phyloP scores from a whole-genome alignment of 2,888 invertebrate genomes.

The Megastigmus dorsalis region DNA sequence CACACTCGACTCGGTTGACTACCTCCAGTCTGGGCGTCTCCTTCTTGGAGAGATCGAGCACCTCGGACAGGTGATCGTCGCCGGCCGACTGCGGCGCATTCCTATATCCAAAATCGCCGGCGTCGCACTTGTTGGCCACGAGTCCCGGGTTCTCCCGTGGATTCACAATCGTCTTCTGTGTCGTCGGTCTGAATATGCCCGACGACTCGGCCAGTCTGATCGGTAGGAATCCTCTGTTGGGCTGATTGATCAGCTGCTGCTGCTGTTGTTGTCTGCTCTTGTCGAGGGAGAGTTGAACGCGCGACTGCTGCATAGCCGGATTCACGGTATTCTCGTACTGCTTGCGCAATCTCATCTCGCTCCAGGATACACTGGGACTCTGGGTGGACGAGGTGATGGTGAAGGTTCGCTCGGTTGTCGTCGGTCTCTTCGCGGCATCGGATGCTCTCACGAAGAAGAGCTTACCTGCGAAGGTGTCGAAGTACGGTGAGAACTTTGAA shows the following conservation, averaged over 20 bases:
- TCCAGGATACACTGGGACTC: constrained; percentile 27
- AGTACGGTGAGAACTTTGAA: too few species aligned
- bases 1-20: neutral
- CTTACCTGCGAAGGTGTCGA: constrained; percentile 26
- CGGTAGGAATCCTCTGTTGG: constrained; percentile 9
- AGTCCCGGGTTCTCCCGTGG: neutral
- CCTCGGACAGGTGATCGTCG: constrained; percentile 37
- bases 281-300: neutral
- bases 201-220: constrained; percentile 14
- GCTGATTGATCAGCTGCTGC: neutral
- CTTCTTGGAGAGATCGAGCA: constrained; percentile 51
- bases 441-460: constrained; percentile 46
- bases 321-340: neutral
- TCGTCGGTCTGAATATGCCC: constrained; percentile 1
- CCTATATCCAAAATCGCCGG: constrained; percentile 3
- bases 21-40: constrained; percentile 7
- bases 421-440: constrained; percentile 15
- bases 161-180: neutral
- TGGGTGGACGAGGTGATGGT: constrained; percentile 31
- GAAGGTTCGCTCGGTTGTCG: constrained; percentile 11
- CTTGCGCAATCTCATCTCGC: constrained; percentile 36
- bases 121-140: neutral
- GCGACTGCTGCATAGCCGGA: neutral
- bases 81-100: neutral
- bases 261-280: neutral